Percentiles rank a stretch among this genome's conserved stretches.
Conservation (phyloP, 1,140 invertebrate species). For the Polypedilum vanderplanki region DNA sequence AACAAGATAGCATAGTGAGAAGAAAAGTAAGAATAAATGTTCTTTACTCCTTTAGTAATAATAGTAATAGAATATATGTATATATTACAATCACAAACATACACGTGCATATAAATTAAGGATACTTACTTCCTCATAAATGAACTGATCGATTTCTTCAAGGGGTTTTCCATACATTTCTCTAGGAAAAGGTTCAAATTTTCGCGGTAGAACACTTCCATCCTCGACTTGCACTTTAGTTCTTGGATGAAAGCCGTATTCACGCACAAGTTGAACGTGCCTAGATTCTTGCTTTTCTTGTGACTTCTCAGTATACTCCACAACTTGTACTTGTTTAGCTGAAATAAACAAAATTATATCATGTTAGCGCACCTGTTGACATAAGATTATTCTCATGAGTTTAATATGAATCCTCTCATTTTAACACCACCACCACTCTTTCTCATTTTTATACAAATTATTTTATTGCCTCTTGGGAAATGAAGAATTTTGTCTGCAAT, state of each 20-base stretch:
- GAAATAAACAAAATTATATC: conserved; percentile 32
- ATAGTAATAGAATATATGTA: too few species aligned
- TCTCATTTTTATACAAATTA: too few species aligned
- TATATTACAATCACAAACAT: too few species aligned
- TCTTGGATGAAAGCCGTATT: conserved; percentile 75
- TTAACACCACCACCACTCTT: too few species aligned
- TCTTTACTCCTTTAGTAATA: too few species aligned
- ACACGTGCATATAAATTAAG: too few species aligned
- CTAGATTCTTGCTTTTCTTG: conserved; percentile 54
- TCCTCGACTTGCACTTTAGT: conserved; percentile 74
- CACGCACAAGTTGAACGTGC: conserved; percentile 69
- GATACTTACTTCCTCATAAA: conserved; percentile 85
- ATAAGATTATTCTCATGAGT: neutral
- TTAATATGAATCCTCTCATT: neutral
- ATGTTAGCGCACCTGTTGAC: neutral
- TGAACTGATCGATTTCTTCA: conserved; percentile 92
- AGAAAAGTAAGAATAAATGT: too few species aligned
- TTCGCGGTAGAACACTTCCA: conserved; percentile 71
- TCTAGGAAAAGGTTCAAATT: conserved; percentile 79
- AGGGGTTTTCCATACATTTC: conserved; percentile 80
- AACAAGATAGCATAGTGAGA: too few species aligned
- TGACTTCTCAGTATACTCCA: conserved; percentile 44
- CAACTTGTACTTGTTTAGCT: conserved; percentile 43
- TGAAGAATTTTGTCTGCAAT: neutral
- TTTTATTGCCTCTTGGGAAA: neutral